Evolutionary conservation across 2,797 vertebrate genomes (phyloP).

Genomic region (Sarcoramphus papa): DNA sequence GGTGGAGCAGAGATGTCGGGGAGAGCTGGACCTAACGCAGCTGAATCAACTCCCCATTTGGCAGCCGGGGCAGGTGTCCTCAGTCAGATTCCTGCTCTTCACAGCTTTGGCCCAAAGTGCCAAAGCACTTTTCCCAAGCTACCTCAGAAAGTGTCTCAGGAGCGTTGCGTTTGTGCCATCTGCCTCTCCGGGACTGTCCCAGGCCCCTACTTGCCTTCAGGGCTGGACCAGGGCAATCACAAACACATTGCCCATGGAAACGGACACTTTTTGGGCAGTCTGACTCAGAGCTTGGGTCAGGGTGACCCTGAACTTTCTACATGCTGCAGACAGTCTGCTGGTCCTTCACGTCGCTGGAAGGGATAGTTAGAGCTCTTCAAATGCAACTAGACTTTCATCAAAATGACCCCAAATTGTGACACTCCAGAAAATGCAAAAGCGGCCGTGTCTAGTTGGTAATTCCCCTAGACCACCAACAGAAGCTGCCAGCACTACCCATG

Average conservation of each 20-base stretch:
- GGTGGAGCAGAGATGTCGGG: background rate
- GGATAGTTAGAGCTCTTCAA: background rate
- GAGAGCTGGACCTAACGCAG: background rate
- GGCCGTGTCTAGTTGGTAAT: fast-evolving
- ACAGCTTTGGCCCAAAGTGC: background rate
- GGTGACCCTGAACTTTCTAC: background rate
- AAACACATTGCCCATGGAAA: fast-evolving
- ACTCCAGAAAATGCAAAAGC: background rate
- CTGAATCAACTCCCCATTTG: background rate
- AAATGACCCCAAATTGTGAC: background rate
- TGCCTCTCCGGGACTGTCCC: background rate
- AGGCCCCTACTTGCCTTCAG: background rate
- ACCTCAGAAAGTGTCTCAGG: background rate
- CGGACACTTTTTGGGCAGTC: background rate
- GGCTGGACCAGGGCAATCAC: background rate
- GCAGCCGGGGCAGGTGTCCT: background rate
- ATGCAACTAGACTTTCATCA: background rate
- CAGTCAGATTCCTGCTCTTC: background rate
- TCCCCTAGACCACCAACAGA: background rate
- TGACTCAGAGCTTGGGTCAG: background rate
- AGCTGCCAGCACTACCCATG: background rate
- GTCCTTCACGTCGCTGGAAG: background rate
- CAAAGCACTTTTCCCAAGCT: background rate
- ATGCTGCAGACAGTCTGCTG: background rate
- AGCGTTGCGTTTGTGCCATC: background rate